These are phyloP conservation scores for Sycophila sp. DNA, from an alignment of 1,140 invertebrate genomes.

Conservation along the genomic window DNA sequence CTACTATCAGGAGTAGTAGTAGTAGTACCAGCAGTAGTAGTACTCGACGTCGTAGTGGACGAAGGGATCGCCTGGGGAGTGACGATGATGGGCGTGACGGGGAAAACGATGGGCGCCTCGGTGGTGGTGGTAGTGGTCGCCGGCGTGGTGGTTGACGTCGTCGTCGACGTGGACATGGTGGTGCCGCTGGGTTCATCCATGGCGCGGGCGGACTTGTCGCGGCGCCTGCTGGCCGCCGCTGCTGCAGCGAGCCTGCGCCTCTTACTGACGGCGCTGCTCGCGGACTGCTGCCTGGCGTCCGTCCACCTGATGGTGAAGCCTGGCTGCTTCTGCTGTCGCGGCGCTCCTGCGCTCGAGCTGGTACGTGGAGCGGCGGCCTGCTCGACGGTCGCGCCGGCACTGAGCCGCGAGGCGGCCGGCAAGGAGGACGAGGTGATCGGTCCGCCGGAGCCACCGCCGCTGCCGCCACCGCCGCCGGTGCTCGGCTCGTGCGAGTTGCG, in stretches of 20 bases:
- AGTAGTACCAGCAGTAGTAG: not conserved
- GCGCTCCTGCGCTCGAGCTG: constrained; percentile 43
- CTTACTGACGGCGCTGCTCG: constrained; percentile 17
- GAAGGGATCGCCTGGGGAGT: constrained; percentile 16
- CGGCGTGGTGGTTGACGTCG: constrained; percentile 19
- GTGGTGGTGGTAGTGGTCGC: constrained; percentile 13
- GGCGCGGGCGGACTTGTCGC: constrained; percentile 38
- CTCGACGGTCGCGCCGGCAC: constrained; percentile 61
- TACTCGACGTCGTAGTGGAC: not conserved
- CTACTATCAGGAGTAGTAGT: constrained; percentile 14
- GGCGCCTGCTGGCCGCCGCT: constrained; percentile 7
- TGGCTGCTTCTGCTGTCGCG: constrained; percentile 36
- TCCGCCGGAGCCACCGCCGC: constrained; percentile 53
- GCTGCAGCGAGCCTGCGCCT: constrained; percentile 27
- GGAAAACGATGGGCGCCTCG: constrained; percentile 37
- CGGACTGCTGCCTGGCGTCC: constrained; percentile 38
- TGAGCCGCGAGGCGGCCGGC: constrained; percentile 51
- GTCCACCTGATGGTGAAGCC: constrained; percentile 43
- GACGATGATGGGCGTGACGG: constrained; percentile 52
- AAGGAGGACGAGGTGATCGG: constrained; percentile 49
- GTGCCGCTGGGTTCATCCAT: constrained; percentile 9
- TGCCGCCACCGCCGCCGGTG: constrained; percentile 46
- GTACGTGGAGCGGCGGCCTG: constrained; percentile 48
- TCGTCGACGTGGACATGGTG: constrained; percentile 21
- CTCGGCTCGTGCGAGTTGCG: constrained; percentile 38